Evolutionary conservation across 2,888 invertebrate species (phyloP), one percentile per base, ranked within the genome.

Genomic region (Orchesellides sinensis): DNA sequence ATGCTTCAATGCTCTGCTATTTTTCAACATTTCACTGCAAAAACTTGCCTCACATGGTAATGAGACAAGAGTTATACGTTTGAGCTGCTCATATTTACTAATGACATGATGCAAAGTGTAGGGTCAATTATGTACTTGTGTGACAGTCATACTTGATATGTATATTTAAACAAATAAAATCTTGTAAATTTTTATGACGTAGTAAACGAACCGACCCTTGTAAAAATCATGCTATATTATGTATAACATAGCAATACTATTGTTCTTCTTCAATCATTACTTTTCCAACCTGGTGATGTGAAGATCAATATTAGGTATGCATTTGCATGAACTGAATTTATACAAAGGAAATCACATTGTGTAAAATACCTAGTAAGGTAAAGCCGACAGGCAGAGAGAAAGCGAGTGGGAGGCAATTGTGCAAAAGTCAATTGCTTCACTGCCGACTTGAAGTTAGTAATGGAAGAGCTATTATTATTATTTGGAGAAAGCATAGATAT

Each of bases 341-440:
- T 32, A 10, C 5, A 10, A 6, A 32, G 10, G 10, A 32, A 32
- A 6, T 6, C 32, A 6, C 32, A 32, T 32, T 8, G 10, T 40
- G 40, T 40, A n/a, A 14, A n/a, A n/a, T 40, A 8, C n/a, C 14
- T 10, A n/a, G 10, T 40, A 4, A 32, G n/a, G 32, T n/a, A 12
- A 61, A 32, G 32, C 61, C 32, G 61, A 40, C 63, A 40, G 29
- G 8, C 21, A 29, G n/a, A 17, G 29, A 19, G 32, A 32, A 32
- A 23, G 14, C 5, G 17, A 27, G 3, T 56, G n/a, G n/a, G 59
- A 63, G 63, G 63, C 63, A 63, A 35, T 63, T 63, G 63, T 63
- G 63, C 40, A 63, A 63, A 63, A 63, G 63, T 63, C 63, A 63
- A 63, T 63, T 63, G 63, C 63, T 21, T 27, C 63, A 35, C 21